Percentiles rank a stretch among this genome's conserved stretches.
These are phyloP conservation scores for Polyommatus icarus DNA, from an alignment of 2,888 invertebrate species.

Conservation along the genomic window DNA sequence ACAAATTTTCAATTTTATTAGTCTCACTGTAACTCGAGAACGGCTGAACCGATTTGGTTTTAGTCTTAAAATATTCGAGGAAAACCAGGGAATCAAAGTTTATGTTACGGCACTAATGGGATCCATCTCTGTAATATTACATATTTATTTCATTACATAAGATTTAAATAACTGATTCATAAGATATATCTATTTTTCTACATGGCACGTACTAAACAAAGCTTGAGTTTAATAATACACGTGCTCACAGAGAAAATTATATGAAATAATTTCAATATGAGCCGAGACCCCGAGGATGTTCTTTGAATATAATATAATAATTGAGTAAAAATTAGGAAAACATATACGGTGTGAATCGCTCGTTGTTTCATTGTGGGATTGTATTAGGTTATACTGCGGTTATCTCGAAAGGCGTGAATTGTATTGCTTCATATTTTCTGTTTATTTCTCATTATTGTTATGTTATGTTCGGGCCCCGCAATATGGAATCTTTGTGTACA, in stretches of 20 bases:
- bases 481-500: neutral
- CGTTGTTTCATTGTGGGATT: constrained; percentile 5
- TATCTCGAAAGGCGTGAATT: constrained; percentile 2
- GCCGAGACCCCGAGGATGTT: neutral
- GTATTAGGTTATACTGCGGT: constrained; percentile 6
- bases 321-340: neutral
- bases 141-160: neutral
- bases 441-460: constrained; percentile 26
- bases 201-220: neutral
- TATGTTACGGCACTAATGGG: too few relatives aligned
- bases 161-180: neutral
- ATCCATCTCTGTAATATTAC: too few relatives aligned
- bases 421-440: constrained; percentile 24
- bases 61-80: too few relatives aligned
- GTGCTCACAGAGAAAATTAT: neutral
- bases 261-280: neutral
- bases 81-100: too few relatives aligned
- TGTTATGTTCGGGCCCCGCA: neutral
- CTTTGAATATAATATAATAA: neutral
- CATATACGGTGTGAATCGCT: constrained; percentile 4
- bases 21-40: too few relatives aligned
- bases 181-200: neutral
- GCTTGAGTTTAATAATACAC: neutral
- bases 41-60: too few relatives aligned
- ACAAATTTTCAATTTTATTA: too few relatives aligned